phyloP scores from a whole-genome alignment of 2,888 invertebrate species.

The Tinea semifulvella region DNA sequence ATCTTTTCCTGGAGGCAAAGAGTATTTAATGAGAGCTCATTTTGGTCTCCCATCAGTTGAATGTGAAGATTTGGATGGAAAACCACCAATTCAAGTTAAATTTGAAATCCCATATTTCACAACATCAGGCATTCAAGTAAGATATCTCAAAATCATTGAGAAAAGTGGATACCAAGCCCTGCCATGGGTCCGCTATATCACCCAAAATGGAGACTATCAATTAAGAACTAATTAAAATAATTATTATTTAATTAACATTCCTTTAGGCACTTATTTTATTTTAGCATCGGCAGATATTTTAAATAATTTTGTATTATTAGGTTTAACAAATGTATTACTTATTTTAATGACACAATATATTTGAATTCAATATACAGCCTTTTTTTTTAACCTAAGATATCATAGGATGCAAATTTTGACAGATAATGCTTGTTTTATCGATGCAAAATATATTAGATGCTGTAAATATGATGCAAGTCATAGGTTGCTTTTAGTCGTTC shows the following conservation, averaged over 20 bases:
- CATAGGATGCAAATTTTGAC: no score
- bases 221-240: constrained; percentile 84
- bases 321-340: constrained; percentile 11
- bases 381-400: no score
- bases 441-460: no score
- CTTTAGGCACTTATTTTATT: constrained; percentile 3
- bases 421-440: no score
- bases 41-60: constrained; percentile 97
- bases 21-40: constrained; percentile 97
- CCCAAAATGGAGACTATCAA: constrained; percentile 99
- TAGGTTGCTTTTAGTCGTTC: no score
- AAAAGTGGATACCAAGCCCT: constrained; percentile 99
- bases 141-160: constrained; percentile 97
- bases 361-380: not conserved
- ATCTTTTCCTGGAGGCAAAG: constrained; percentile 97
- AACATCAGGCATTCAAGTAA: constrained; percentile 97
- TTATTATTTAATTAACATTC: constrained; percentile 9
- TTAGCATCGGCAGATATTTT: constrained; percentile 6
- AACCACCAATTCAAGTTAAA: constrained; percentile 97
- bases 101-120: constrained; percentile 99
- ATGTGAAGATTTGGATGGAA: constrained; percentile 93
- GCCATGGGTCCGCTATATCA: constrained; percentile 99
- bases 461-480: no score
- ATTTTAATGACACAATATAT: constrained; percentile 13
- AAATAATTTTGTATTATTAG: constrained; percentile 9